Percentiles rank a stretch among this genome's conserved stretches.
These are phyloP conservation scores for Adelphocoris suturalis DNA, from an alignment of 2,888 invertebrate species.

Conservation along the genomic window DNA sequence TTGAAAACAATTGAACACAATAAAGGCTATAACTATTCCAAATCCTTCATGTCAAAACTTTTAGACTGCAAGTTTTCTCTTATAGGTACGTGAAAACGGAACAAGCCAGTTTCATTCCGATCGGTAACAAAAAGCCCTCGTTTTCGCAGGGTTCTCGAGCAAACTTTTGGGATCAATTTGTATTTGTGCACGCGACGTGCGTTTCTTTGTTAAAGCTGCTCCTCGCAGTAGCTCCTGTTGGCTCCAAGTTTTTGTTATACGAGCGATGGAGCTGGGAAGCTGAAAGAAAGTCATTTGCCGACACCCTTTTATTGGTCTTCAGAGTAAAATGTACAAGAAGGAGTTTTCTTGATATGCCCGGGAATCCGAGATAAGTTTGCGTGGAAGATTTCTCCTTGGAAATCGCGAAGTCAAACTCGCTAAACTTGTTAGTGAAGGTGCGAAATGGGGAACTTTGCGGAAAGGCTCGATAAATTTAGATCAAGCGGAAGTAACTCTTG, in stretches of 20 bases:
- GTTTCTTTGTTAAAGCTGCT: not conserved
- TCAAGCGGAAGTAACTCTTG: too few relatives aligned
- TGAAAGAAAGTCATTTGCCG: not conserved
- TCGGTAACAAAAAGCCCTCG: not conserved
- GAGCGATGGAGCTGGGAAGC: not conserved
- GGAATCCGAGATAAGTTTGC: too few relatives aligned
- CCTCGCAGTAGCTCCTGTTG: not conserved
- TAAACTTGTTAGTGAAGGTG: too few relatives aligned
- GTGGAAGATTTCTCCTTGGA: too few relatives aligned
- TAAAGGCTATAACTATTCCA: too few relatives aligned
- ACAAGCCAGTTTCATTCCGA: not conserved
- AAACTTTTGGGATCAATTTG: constrained; percentile 13
- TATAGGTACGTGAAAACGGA: not conserved
- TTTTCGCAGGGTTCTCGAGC: not conserved
- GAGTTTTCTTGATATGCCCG: not conserved
- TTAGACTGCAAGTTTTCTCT: too few relatives aligned
- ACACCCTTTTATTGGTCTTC: not conserved
- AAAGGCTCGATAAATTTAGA: too few relatives aligned
- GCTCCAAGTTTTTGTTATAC: not conserved
- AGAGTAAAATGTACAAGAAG: not conserved
- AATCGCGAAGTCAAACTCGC: too few relatives aligned
- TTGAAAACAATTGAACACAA: too few relatives aligned
- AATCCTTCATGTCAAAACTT: too few relatives aligned
- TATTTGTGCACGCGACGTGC: constrained; percentile 10
- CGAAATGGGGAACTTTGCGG: too few relatives aligned